Base-by-base conservation (phyloP, 2,888 invertebrate species). In the Dynastes tityus region DNA sequence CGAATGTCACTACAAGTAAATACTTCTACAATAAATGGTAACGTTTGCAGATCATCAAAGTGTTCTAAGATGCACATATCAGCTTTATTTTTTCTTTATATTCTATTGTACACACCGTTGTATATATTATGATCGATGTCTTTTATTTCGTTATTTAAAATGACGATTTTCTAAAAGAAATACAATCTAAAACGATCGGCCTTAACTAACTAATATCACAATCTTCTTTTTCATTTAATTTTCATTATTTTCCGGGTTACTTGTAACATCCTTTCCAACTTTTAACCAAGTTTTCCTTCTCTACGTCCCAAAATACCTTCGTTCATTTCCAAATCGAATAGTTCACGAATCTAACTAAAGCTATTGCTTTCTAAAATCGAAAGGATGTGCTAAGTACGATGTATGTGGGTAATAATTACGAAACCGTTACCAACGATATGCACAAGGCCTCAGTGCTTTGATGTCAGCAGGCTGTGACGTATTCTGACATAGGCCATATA, bases 71-170 rank as follows among this genome's bases (percentile, higher is more conserved):
- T 67, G 32, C 65, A 65, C 65, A 40, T 13, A 40, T n/a, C 40
- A 40, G 40, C 13, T 9, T 65, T 40, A 63, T 45, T 65, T 4
- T 65, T 65, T 45, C 13, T n/a, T 40, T n/a, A 13, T 63, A 32
- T 32, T 63, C 13, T 32, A 53, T 58, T 58, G 16, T 64, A 64
- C n/a, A 37, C 37, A n/a, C 32, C n/a, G 37, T 64, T 64, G 37
- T 67, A 65, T 22, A 58, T 58, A 45, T 45, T 45, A 45, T 45
- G 55, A 22, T 67, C 65, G 45, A 11, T 67, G 65, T 67, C 5
- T 45, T 64, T 37, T 32, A n/a, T 67, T 67, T 45, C 16, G 16
- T 32, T 37, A 11, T 22, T 40, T 40, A n/a, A 67, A n/a, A 40
- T 40, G 16, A 22, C 8, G n/a, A 67, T 40, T n/a, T 45, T 40